phyloP scores from a whole-genome alignment of 1,140 invertebrate species.

The Cyclina sinensis region DNA sequence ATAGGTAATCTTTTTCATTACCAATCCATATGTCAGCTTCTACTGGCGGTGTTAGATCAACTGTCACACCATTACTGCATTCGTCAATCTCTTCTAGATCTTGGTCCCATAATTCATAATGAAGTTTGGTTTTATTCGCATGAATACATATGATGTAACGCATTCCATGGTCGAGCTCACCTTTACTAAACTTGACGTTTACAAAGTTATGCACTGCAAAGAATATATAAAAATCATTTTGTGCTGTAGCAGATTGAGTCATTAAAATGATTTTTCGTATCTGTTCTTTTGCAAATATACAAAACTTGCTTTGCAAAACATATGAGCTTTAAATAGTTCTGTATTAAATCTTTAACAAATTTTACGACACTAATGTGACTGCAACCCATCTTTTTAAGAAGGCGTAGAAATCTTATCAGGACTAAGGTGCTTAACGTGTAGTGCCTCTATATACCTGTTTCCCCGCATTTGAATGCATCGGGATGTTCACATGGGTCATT shows the following conservation, averaged over 20 bases:
- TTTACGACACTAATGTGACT: too few species aligned
- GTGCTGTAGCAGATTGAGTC: too few species aligned
- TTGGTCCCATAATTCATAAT: conserved; percentile 68
- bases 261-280: too few species aligned
- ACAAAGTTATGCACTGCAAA: conserved; percentile 38
- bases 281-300: too few species aligned
- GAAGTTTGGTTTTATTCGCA: conserved; percentile 52
- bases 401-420: too few species aligned
- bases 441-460: conserved; percentile 44
- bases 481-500: conserved; percentile 67
- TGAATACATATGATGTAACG: conserved; percentile 73
- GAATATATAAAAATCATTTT: too few species aligned
- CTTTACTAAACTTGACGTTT: conserved; percentile 13
- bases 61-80: conserved; percentile 73
- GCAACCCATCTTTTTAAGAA: too few species aligned
- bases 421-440: too few species aligned
- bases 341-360: too few species aligned
- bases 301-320: too few species aligned
- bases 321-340: too few species aligned
- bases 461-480: conserved; percentile 63
- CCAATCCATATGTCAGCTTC: conserved; percentile 68
- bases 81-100: conserved; percentile 57
- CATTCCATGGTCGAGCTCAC: conserved; percentile 59
- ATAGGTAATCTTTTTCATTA: conserved; percentile 34
- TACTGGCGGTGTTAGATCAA: conserved; percentile 70